Percentiles rank a stretch among this genome's conserved stretches.
These are phyloP conservation scores for Alces alces DNA, from an alignment of 2,113 vertebrate species.

Conservation along the genomic window DNA sequence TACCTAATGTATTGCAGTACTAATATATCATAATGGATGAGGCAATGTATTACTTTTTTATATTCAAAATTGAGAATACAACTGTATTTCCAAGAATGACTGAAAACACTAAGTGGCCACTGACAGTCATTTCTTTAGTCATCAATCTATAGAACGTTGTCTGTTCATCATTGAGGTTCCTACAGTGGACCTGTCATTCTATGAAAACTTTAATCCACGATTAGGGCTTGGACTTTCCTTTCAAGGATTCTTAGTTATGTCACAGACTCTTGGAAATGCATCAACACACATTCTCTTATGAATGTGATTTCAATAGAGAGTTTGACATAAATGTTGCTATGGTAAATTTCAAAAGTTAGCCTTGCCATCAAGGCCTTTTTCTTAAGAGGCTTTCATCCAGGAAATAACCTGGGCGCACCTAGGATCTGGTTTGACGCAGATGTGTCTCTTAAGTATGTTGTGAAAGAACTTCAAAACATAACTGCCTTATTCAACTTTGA, in stretches of 20 bases:
- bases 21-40: not conserved
- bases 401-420: not conserved
- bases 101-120: not conserved
- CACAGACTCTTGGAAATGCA: not conserved
- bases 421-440: not conserved
- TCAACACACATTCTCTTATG: accelerated
- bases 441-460: not conserved
- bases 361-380: not conserved
- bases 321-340: not conserved
- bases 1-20: not conserved
- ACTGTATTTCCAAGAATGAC: not conserved
- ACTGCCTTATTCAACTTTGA: not conserved
- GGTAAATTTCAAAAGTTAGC: not conserved
- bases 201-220: accelerated
- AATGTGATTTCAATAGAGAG: not conserved
- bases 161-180: not conserved
- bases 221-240: not conserved
- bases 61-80: not conserved
- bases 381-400: not conserved
- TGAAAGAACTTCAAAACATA: not conserved
- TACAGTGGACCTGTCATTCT: accelerated
- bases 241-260: not conserved
- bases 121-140: not conserved
- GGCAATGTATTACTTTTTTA: not conserved
- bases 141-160: not conserved